Evolutionary conservation across 2,113 vertebrate species (phyloP).

Genomic region (Scomber scombrus): DNA sequence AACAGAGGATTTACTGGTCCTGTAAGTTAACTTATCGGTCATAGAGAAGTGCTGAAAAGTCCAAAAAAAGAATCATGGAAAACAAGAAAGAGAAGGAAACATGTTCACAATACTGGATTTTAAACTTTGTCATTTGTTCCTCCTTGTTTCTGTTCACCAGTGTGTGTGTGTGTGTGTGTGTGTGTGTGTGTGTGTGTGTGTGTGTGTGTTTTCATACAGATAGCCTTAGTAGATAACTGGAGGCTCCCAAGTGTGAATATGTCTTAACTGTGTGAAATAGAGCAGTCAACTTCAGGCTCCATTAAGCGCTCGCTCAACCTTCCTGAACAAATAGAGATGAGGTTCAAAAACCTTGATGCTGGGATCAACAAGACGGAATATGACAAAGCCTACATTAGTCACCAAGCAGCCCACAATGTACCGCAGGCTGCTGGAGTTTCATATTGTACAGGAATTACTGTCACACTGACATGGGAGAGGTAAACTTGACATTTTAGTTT

Average conservation of each 20-base stretch:
- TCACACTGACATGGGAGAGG: not conserved
- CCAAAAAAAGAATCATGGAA: not conserved
- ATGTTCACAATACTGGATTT: too few species aligned
- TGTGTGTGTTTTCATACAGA: constrained; percentile 6
- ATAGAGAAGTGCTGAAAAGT: too few species aligned
- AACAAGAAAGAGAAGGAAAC: not conserved
- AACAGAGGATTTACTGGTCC: too few species aligned
- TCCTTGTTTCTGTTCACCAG: not conserved
- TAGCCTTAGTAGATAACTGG: not conserved
- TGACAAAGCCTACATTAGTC: constrained; percentile 20
- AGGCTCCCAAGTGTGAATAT: constrained; percentile 33
- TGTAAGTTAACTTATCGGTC: too few species aligned
- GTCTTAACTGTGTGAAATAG: constrained; percentile 41
- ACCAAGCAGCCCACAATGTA: not conserved
- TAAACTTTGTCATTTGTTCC: not conserved
- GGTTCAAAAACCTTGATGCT: constrained; percentile 32
- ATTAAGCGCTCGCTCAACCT: constrained; percentile 44
- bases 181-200: not conserved
- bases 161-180: too few species aligned
- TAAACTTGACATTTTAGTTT: constrained; percentile 7
- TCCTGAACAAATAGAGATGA: constrained; percentile 25
- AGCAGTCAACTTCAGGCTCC: constrained; percentile 40
- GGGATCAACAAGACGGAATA: constrained; percentile 20
- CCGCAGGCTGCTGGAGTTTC: not conserved
- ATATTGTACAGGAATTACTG: not conserved